Base-by-base conservation (phyloP, 2,888 invertebrate genomes). In the Galerucella calmariensis region DNA sequence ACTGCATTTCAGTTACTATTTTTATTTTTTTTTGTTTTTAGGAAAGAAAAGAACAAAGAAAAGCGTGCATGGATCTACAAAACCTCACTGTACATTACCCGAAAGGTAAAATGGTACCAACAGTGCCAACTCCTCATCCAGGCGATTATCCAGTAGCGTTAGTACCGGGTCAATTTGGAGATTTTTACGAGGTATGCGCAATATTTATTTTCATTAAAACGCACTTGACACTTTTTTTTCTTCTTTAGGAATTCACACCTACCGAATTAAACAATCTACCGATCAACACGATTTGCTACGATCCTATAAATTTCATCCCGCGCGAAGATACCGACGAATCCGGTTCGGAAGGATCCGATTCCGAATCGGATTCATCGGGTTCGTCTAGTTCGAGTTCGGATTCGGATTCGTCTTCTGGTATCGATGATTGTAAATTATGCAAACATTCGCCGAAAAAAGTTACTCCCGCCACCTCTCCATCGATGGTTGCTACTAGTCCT, bases 111-210 rank as follows among this genome's bases (percentile, higher is more conserved):
- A 89, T 88, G 77, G 89, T 88, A 67, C 90, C 90, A 80, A 87
- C 92, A 58, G n/a, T 48, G 27, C 24, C 51, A 6, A 44, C 44
- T 1, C 27, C 66, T 0, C 66, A 48, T 27, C 66, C 72, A 20
- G 92, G 92, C 59, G 87, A 91, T 87, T 99, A 98, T 90, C 99
- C 99, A 24, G 93, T 98, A 76, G 93, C 98, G 62, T 89, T 99
- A 78, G 93, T 99, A 82, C 97, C 98, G 53, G 98, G 98, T n/a
- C 99, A 99, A 89, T 99, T 93, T 89, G 94, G 95, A 81, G 96
- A 97, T 87, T 91, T 92, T 85, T 98, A 94, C 88, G 92, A 93
- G 83, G 87, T 87, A 41, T 9, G 8, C 8, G 8, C 35, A 41
- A 41, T 41, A 8, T 11, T 48, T 14, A 14, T 48, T 48, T 48